A percentile compares a stretch with the other conserved stretches of the same genome.
Evolutionary conservation across 1,140 invertebrate species (phyloP).

Genomic region (Holcopasites calliopsidis): DNA sequence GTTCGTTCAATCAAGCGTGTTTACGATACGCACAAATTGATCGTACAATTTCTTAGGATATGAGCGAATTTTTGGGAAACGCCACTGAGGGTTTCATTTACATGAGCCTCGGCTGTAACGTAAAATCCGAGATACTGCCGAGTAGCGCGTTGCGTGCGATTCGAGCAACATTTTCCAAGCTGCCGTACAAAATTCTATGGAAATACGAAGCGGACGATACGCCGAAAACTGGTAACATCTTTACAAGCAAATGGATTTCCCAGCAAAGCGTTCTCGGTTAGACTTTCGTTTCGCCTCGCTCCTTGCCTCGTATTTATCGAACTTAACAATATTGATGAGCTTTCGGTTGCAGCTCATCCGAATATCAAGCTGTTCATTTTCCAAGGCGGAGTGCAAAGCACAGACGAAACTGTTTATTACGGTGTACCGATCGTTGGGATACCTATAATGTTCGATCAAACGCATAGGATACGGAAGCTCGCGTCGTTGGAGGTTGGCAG

Average conservation of each 20-base stretch:
- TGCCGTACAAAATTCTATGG: constrained; percentile 67
- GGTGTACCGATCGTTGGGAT: constrained; percentile 78
- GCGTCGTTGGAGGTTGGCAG: constrained; percentile 47
- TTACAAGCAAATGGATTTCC: constrained; percentile 73
- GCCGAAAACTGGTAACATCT: constrained; percentile 63
- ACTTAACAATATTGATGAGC: neutral
- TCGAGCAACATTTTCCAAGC: constrained; percentile 77
- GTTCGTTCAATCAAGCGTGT: no score
- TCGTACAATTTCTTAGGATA: constrained; percentile 72
- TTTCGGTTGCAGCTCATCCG: constrained; percentile 68
- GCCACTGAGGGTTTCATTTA: constrained; percentile 80
- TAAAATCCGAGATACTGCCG: constrained; percentile 67
- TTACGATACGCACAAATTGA: no score
- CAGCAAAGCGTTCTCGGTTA: constrained; percentile 72
- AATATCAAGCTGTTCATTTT: constrained; percentile 78
- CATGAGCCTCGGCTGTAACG: constrained; percentile 80
- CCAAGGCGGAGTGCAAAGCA: constrained; percentile 79
- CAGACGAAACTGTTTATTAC: constrained; percentile 76
- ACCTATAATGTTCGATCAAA: constrained; percentile 70
- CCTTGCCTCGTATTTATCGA: no score
- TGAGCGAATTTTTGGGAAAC: constrained; percentile 74
- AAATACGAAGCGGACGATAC: constrained; percentile 55
- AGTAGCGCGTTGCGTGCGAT: constrained; percentile 65
- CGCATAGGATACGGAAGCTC: constrained; percentile 55
- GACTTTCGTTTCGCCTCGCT: constrained; percentile 6